Conservation (phyloP, 1,140 invertebrate genomes). For the Helicoverpa armigera region DNA sequence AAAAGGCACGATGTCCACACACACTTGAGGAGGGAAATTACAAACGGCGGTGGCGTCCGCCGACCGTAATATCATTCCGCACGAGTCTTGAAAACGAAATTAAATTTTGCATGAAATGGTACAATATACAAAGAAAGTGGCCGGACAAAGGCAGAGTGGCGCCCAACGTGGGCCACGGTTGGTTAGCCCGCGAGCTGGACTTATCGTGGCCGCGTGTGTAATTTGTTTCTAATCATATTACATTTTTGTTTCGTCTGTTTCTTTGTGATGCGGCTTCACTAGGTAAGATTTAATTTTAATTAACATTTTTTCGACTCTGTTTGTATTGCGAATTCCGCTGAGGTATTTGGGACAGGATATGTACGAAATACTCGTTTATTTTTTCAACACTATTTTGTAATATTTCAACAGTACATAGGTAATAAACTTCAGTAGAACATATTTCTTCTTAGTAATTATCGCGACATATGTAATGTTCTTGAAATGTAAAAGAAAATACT, state of each 20-base stretch:
- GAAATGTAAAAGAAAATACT: too few species aligned
- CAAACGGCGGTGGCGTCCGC: constrained; percentile 74
- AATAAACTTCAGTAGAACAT: neutral
- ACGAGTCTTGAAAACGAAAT: constrained; percentile 86
- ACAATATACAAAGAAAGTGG: constrained; percentile 86
- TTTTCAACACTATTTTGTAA: neutral
- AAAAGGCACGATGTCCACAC: constrained; percentile 83
- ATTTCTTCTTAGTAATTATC: too few species aligned
- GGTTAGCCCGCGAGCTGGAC: constrained; percentile 67
- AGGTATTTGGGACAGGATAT: neutral
- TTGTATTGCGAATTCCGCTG: constrained; percentile 24
- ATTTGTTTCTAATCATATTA: constrained; percentile 85
- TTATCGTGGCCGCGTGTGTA: constrained; percentile 75
- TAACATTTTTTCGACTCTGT: constrained; percentile 39
- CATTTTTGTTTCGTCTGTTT: constrained; percentile 71
- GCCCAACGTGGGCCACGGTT: constrained; percentile 74
- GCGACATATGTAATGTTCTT: too few species aligned
- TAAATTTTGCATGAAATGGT: constrained; percentile 86
- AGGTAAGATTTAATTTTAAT: constrained; percentile 60
- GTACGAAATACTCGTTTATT: neutral
- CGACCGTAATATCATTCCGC: constrained; percentile 84
- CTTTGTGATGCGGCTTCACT: constrained; percentile 59
- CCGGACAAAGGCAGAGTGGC: constrained; percentile 78
- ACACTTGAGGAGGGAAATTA: constrained; percentile 85
- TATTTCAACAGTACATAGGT: too few species aligned